Base-by-base conservation (phyloP, 2,888 invertebrate genomes). In the Noctua pronuba region DNA sequence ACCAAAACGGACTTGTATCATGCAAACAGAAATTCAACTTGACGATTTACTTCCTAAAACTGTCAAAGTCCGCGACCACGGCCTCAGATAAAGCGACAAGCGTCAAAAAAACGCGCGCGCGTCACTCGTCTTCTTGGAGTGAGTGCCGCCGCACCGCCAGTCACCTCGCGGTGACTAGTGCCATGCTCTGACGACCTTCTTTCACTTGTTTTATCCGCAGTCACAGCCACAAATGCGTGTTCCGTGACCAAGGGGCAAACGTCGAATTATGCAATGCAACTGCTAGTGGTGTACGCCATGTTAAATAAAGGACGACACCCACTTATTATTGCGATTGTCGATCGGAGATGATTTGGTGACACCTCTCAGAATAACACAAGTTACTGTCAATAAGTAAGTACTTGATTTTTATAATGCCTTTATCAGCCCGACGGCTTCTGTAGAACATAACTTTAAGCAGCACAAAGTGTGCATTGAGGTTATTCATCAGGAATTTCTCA, bases 341-440 rank as follows among this genome's bases (percentile, higher is more conserved):
- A 64, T 55, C 18, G 11, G 5, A 28, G 18, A 76, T 65, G 41
- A 21, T 52, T 46, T 1, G 10, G 24, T 2, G 11, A 28, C 13
- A 18, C 16, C 28, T 62, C 38, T n/a, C 38, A 62, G 28, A 38
- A 46, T 11, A 28, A 8, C 7, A 10, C 46, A 76, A 62, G 28
- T 38, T 24, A 38, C 28, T 38, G 8, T 28, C 35, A 66, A 41
- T 2, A 77, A 77, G 18, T 28, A 49, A 66, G 38, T 65, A 46
- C 2, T 38, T 55, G 24, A 55, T 55, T 76, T 28, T 44, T 28
- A 31, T 7, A 31, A 18, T n/a, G 6, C 13, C 1, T 77, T 24
- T 28, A 75, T 3, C 28, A 31, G 18, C 7, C 77, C 77, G 77
- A 49, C 77, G 77, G 77, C 46, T 67, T 60, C 21, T 64, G 11